These are phyloP conservation scores for Margaritifera margaritifera DNA, from an alignment of 2,888 invertebrate genomes.

Conservation along the genomic window DNA sequence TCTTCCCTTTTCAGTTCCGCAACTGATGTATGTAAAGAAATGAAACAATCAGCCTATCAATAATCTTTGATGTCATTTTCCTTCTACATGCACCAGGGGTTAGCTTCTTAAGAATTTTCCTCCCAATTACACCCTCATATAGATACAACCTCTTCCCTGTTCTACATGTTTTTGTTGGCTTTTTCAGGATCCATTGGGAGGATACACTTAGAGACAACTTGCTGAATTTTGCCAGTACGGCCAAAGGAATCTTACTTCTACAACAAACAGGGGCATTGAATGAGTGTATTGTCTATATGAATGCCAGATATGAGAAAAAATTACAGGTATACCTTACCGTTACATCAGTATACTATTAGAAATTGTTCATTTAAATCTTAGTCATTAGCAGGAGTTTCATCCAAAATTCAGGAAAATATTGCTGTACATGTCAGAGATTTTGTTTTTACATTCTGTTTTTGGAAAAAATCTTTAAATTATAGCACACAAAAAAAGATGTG, in stretches of 20 bases:
- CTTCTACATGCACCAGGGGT: constrained; percentile 36
- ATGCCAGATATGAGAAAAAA: constrained; percentile 66
- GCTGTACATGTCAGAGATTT: too few relatives aligned
- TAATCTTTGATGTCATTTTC: too few relatives aligned
- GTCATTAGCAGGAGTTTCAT: neutral
- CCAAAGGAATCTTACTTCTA: constrained; percentile 69
- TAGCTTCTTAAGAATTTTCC: constrained; percentile 70
- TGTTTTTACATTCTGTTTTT: too few relatives aligned
- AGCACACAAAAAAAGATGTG: too few relatives aligned
- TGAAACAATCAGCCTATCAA: too few relatives aligned
- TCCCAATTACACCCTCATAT: constrained; percentile 70
- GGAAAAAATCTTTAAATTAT: too few relatives aligned
- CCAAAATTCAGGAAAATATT: too few relatives aligned
- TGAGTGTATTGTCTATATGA: constrained; percentile 70
- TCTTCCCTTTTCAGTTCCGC: too few relatives aligned
- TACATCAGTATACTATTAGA: neutral
- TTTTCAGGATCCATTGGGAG: constrained; percentile 65
- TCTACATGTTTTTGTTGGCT: constrained; percentile 44
- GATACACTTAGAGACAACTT: constrained; percentile 71
- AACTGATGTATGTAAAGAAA: too few relatives aligned
- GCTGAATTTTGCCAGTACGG: constrained; percentile 71
- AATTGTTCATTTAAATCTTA: neutral
- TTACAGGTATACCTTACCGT: constrained; percentile 60
- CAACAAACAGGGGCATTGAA: constrained; percentile 68
- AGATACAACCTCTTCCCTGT: constrained; percentile 69